These are phyloP conservation scores for Urophycis tenuis DNA, from an alignment of 2,797 vertebrate species.

Conservation along the genomic window DNA sequence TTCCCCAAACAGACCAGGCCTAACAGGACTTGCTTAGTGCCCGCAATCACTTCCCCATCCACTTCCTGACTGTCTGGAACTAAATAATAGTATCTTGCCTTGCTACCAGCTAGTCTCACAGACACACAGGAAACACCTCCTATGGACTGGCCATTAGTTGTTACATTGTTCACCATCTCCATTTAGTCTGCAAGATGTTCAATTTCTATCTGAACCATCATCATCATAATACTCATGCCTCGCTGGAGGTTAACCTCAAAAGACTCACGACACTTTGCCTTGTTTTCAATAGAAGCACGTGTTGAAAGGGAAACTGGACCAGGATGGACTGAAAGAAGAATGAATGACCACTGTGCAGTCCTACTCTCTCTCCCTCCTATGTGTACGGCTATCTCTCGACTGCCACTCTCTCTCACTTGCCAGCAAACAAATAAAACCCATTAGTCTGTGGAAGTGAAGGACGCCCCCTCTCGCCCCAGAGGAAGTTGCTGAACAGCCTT, in stretches of 20 bases:
- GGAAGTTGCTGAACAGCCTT: conserved; percentile 10
- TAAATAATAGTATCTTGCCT: background rate
- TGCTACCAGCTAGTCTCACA: background rate
- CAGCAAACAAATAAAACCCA: conserved; percentile 28
- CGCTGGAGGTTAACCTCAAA: conserved; percentile 9
- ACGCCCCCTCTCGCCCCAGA: conserved; percentile 5
- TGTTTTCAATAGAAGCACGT: conserved; percentile 17
- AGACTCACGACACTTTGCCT: conserved; percentile 11
- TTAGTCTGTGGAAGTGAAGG: conserved; percentile 23
- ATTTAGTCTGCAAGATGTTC: conserved; percentile 8
- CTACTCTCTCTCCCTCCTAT: conserved; percentile 11
- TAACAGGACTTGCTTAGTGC: conserved; percentile 43
- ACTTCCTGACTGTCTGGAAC: conserved; percentile 62
- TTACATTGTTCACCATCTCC: conserved; percentile 2
- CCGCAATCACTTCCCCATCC: conserved; percentile 61
- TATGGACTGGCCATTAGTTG: background rate
- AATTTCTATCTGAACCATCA: background rate
- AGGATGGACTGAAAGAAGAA: conserved; percentile 20
- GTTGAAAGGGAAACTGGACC: conserved; percentile 27
- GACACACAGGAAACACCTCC: conserved; percentile 4
- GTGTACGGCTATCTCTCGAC: conserved; percentile 19
- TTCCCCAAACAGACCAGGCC: conserved; percentile 12
- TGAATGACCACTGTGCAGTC: background rate
- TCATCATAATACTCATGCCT: background rate
- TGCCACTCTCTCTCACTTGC: conserved; percentile 13